These are phyloP conservation scores for Orientallactaga sibirica DNA, from an alignment of 2,797 vertebrate species.

Conservation along the genomic window DNA sequence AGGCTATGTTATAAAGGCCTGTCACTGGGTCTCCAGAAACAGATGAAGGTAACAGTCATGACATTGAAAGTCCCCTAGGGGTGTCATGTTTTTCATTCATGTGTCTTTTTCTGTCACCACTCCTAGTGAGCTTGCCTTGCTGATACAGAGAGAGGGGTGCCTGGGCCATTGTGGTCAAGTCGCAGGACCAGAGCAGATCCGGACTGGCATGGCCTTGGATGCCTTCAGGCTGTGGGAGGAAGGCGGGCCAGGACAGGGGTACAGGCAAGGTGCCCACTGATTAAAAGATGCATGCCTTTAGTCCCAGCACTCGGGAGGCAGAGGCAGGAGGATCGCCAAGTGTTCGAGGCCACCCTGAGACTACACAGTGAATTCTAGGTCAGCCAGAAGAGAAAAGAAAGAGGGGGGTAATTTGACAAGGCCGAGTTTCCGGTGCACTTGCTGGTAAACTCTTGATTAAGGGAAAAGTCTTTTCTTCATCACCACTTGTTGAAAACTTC, in stretches of 20 bases:
- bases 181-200: not conserved
- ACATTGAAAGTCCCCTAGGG: conserved; percentile 71
- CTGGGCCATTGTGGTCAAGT: not conserved
- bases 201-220: not conserved
- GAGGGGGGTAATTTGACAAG: not conserved
- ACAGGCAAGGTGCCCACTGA: not conserved
- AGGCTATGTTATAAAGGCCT: conserved; percentile 52
- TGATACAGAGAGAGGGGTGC: conserved; percentile 46
- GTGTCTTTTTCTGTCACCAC: conserved; percentile 76
- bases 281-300: not conserved
- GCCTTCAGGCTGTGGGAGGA: not conserved
- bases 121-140: conserved; percentile 63
- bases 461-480: conserved; percentile 17
- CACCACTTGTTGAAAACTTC: conserved; percentile 16
- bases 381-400: no score
- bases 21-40: conserved; percentile 53
- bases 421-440: not conserved
- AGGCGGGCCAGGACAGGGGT: not conserved
- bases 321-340: no score
- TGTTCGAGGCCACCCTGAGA: no score
- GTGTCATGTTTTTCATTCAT: conserved; percentile 66
- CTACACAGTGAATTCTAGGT: no score
- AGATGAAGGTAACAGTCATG: conserved; percentile 54
- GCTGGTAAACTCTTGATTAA: not conserved
- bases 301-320: no score